A percentile compares a stretch with the other conserved stretches of the same genome.
These are phyloP conservation scores for Chrysomela aeneicollis DNA, from an alignment of 2,888 invertebrate genomes.

Conservation along the genomic window DNA sequence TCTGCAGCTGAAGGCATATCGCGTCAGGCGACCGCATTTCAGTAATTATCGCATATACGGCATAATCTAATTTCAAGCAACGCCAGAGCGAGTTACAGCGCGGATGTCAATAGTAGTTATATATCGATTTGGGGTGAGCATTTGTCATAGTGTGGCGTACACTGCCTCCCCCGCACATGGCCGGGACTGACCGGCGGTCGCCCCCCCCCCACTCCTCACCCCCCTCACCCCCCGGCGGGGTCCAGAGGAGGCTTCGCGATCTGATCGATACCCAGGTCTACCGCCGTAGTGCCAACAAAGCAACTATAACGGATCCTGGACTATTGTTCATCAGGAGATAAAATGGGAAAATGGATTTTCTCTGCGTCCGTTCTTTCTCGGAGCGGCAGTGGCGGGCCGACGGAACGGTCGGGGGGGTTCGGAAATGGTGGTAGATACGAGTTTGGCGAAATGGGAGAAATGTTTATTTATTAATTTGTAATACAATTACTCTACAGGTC, in stretches of 20 bases:
- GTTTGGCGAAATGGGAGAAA: too few relatives aligned
- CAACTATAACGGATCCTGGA: conserved; percentile 64
- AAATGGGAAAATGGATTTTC: conserved; percentile 62
- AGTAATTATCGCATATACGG: conserved; percentile 38
- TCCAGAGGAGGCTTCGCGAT: conserved; percentile 55
- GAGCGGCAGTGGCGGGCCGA: neutral
- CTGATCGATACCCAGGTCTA: conserved; percentile 64
- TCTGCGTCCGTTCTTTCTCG: conserved; percentile 36
- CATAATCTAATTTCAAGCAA: conserved; percentile 50
- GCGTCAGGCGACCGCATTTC: conserved; percentile 7
- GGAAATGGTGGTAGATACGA: too few relatives aligned
- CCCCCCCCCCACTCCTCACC: conserved; percentile 52
- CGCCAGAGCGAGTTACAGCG: conserved; percentile 44
- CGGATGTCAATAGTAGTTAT: conserved; percentile 61
- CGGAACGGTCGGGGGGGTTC: neutral
- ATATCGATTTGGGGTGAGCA: conserved; percentile 61
- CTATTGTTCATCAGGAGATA: conserved; percentile 64
- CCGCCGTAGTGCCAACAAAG: conserved; percentile 64
- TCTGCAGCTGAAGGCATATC: neutral
- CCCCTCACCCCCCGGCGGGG: conserved; percentile 43
- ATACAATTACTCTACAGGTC: too few relatives aligned
- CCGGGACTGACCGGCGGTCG: conserved; percentile 60
- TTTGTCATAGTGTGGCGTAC: conserved; percentile 62
- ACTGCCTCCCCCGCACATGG: conserved; percentile 48
- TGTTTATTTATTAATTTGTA: too few relatives aligned